Conservation (phyloP, 1,140 invertebrate genomes). For the Drosophila prosaltans region DNA sequence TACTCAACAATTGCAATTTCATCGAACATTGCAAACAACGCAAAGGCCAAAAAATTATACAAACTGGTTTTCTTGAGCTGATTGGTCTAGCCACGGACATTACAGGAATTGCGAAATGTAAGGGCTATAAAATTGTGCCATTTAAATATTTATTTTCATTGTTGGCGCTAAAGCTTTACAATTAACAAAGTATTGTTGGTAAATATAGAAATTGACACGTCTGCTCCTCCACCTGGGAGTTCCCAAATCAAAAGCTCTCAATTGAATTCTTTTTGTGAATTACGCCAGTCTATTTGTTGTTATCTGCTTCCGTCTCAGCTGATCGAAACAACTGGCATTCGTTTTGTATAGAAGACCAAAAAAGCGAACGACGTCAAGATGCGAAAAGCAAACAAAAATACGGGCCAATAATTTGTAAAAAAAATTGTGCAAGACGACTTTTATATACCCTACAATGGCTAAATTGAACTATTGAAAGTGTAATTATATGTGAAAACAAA, state of each 20-base stretch:
- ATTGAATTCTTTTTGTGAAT: neutral
- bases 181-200: neutral
- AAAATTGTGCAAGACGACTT: conserved; percentile 21
- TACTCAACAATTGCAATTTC: conserved; percentile 9
- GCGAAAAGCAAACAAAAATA: conserved; percentile 62
- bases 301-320: conserved; percentile 37
- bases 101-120: conserved; percentile 44
- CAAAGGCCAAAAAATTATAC: neutral
- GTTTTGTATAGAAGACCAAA: conserved; percentile 70
- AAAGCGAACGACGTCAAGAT: conserved; percentile 48
- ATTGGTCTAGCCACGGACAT: conserved; percentile 2
- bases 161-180: neutral
- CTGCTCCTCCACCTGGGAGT: conserved; percentile 2
- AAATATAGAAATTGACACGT: conserved; percentile 11
- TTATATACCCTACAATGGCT: conserved; percentile 25
- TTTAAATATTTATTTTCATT: neutral
- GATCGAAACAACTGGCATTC: conserved; percentile 45
- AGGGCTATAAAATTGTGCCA: conserved; percentile 19
- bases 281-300: neutral
- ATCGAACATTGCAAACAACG: neutral
- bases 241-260: conserved; percentile 8
- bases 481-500: too few relatives aligned
- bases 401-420: conserved; percentile 34
- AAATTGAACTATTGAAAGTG: too few relatives aligned
- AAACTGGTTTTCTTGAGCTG: conserved; percentile 22